phyloP scores from a whole-genome alignment of 2,888 invertebrate species.

The Aphidius colemani region DNA sequence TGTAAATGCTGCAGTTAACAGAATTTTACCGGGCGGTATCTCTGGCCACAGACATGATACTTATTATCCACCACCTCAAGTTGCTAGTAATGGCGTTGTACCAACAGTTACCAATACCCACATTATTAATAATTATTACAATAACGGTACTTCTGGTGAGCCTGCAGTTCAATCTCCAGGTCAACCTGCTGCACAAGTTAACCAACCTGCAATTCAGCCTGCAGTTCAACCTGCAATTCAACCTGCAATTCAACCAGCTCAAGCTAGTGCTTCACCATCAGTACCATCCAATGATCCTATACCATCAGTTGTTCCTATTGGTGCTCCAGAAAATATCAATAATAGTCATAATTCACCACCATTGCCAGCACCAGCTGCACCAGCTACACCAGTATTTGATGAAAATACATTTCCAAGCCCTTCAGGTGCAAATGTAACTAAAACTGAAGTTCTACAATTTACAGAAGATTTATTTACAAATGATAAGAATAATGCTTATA shows the following conservation, averaged over 20 bases:
- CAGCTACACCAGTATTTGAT: constrained; percentile 24
- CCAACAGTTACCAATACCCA: constrained; percentile 47
- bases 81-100: constrained; percentile 30
- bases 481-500: constrained; percentile 76
- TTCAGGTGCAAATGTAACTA: constrained; percentile 61
- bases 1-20: constrained; percentile 53
- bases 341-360: not conserved
- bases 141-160: constrained; percentile 44
- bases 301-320: constrained; percentile 29
- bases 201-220: constrained; percentile 24
- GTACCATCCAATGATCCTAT: constrained; percentile 29
- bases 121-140: constrained; percentile 57
- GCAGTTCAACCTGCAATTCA: constrained; percentile 25
- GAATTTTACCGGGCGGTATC: constrained; percentile 47
- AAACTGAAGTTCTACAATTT: constrained; percentile 69
- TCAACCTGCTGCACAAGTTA: constrained; percentile 18
- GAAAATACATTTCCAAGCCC: constrained; percentile 43
- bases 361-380: not conserved
- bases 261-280: constrained; percentile 24
- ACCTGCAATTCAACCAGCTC: constrained; percentile 22
- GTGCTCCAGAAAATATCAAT: constrained; percentile 16
- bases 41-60: constrained; percentile 17
- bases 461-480: constrained; percentile 74
- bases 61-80: constrained; percentile 39
- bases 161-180: constrained; percentile 24